Evolutionary conservation across 37 sponge, comb jelly and placozoan genomes (phyloP).

Genomic region (Chondrilla cf. caribensis): DNA sequence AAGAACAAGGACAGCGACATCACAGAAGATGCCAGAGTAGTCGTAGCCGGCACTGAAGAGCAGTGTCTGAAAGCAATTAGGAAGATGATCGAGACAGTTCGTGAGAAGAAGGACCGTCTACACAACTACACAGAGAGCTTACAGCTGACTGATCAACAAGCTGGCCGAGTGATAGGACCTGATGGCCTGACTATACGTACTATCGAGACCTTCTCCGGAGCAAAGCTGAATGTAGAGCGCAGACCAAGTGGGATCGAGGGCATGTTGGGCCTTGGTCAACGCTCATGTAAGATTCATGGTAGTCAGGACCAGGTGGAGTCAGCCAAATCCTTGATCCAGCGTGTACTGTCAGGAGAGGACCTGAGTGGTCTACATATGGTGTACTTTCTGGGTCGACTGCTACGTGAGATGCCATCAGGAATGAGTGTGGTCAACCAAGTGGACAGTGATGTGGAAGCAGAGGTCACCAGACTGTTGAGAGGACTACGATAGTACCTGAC

Average conservation of each 20-base stretch:
- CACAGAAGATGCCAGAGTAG: not conserved
- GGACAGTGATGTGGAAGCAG: not conserved
- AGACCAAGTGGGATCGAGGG: not conserved
- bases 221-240: constrained; percentile 7
- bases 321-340: constrained; percentile 28
- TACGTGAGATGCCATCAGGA: not conserved
- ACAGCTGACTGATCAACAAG: not conserved
- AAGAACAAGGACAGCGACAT: not conserved
- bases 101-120: constrained; percentile 6
- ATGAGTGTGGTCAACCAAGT: not conserved
- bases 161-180: constrained; percentile 39
- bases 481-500: not conserved
- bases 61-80: constrained; percentile 36
- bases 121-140: constrained; percentile 28
- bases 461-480: not conserved
- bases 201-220: constrained; percentile 39
- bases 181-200: constrained; percentile 14
- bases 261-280: not conserved
- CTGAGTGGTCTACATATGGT: not conserved
- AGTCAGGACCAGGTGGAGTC: constrained; percentile 25
- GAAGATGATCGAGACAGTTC: constrained; percentile 20
- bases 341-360: constrained; percentile 8
- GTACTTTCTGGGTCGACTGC: not conserved
- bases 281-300: constrained; percentile 36
- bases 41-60: constrained; percentile 40